Evolutionary conservation across 2,888 invertebrate species (phyloP), one percentile per base, ranked within the genome.

Genomic region (Scrobipalpa atriplicella): DNA sequence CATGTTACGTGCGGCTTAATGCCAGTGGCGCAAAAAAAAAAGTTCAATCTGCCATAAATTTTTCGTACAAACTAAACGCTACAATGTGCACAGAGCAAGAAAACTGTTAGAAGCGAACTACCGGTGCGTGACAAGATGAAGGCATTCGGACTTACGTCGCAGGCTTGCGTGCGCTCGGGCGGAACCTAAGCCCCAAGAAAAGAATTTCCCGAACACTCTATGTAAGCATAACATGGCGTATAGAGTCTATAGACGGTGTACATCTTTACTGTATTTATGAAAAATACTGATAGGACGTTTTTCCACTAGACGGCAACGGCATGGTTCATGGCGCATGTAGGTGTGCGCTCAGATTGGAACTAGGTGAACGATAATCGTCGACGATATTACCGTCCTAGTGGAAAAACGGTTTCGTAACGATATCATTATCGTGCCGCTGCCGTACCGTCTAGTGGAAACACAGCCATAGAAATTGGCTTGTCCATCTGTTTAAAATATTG

Each of bases 71-170:
- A 16, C 6, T 43, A 43, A 43, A 11, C 41, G 11, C 43, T 47
- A 16, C 47, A 43, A 21, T 19, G 54, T 61, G 61, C 41, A 61
- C n/a, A 8, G n/a, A 61, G 61, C 36, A 61, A 56, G n/a, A n/a
- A 61, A 36, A 2, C 36, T 41, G 61, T 61, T 61, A 61, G 67
- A 38, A 63, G 63, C 51, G 36, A 39, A 16, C 38, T 51, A 51
- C 5, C 29, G 36, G 63, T 51, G 63, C 63, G 63, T 63, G 63
- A 63, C 63, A 19, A 51, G 63, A 63, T 63, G 47, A 51, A 51
- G 51, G 63, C 51, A 51, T 11, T 36, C 16, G 47, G 47, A 63
- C 47, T 36, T 16, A 47, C 36, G 51, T 11, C 21, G 11, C 18
- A 3, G 3, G 7, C 54, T 7, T 16, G 58, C 29, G 41, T 36